These are phyloP conservation scores for Syrmaticus mikado DNA, from an alignment of 2,113 vertebrate species.

Conservation along the genomic window DNA sequence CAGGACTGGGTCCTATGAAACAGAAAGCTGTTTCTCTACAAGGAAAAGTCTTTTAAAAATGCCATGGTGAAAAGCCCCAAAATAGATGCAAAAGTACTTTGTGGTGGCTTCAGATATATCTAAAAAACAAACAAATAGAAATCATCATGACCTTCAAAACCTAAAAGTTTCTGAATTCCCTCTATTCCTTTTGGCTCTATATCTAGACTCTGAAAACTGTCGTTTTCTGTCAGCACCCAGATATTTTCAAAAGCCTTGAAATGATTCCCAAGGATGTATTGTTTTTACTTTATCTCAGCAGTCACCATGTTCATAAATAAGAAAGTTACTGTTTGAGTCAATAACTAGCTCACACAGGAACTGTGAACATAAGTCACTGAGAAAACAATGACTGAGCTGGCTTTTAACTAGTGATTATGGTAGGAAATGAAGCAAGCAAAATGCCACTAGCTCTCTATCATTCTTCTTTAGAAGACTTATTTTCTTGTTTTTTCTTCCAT, in stretches of 20 bases:
- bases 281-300: slow-evolving; percentile 42
- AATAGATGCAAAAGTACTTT: neutral
- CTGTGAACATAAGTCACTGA: slow-evolving; percentile 10
- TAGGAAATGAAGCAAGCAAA: slow-evolving; percentile 20
- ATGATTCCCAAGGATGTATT: neutral
- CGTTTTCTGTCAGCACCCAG: neutral
- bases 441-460: neutral
- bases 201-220: neutral
- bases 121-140: neutral
- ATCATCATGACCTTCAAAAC: neutral
- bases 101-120: neutral
- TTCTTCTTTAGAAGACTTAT: neutral
- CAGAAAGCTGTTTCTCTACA: neutral
- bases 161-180: neutral
- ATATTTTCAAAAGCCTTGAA: slow-evolving; percentile 23
- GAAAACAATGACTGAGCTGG: neutral
- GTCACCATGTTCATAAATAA: slow-evolving; percentile 31
- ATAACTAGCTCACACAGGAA: neutral
- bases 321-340: slow-evolving; percentile 30
- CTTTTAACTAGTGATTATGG: neutral
- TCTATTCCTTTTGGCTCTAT: neutral
- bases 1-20: neutral
- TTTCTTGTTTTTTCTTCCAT: neutral
- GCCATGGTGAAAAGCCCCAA: neutral
- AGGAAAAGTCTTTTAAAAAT: neutral